These are phyloP conservation scores for Pseudococcus viburni DNA, from an alignment of 2,888 invertebrate species.

Conservation along the genomic window DNA sequence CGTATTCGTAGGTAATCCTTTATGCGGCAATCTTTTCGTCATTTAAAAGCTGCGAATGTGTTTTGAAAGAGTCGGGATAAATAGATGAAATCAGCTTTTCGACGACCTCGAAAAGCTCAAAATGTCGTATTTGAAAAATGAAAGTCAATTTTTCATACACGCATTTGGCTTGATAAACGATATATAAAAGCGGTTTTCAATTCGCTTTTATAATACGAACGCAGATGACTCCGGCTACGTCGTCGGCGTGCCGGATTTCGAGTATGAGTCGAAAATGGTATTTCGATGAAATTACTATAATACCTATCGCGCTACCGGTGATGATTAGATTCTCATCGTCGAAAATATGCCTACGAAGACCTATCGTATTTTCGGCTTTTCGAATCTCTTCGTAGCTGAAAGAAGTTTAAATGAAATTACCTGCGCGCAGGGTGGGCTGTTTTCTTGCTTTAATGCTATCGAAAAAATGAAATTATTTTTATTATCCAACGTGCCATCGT, in stretches of 20 bases:
- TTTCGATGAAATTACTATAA: conserved; percentile 24
- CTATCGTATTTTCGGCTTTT: background rate
- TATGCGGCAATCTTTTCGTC: conserved; percentile 16
- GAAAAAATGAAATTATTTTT: background rate
- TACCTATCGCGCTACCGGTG: background rate
- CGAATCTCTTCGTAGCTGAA: background rate
- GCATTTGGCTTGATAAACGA: conserved; percentile 22
- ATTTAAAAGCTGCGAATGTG: conserved; percentile 29
- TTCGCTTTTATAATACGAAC: background rate
- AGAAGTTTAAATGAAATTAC: conserved; percentile 10
- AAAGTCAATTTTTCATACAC: conserved; percentile 17
- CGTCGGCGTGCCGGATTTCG: background rate
- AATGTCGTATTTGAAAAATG: conserved; percentile 42
- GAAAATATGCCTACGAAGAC: background rate
- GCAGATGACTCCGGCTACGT: conserved; percentile 9
- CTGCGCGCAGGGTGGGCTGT: background rate
- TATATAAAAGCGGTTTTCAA: conserved; percentile 40
- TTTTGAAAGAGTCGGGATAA: conserved; percentile 15
- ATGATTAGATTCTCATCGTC: conserved; percentile 10
- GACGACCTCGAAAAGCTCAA: conserved; percentile 31
- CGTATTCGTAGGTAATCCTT: background rate
- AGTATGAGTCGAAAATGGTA: conserved; percentile 35
- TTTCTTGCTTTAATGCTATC: background rate
- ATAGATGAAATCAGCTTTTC: conserved; percentile 42
- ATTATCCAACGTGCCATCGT: background rate